Evolutionary conservation across 2,113 vertebrate genomes (phyloP).

Genomic region (Ochotona princeps): DNA sequence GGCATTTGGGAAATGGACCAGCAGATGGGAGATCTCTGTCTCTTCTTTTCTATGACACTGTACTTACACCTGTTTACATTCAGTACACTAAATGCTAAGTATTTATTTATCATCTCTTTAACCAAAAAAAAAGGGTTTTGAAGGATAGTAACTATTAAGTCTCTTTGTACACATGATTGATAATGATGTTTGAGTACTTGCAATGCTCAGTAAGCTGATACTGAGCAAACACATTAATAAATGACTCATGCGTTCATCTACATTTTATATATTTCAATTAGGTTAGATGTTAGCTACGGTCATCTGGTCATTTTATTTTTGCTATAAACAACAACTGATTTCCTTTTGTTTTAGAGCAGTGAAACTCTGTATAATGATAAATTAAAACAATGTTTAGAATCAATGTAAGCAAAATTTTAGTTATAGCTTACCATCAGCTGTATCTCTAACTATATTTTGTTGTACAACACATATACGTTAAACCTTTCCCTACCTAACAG

Average conservation of each 20-base stretch:
- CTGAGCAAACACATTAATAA: neutral
- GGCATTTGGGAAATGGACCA: too few relatives aligned
- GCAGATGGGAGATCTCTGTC: too few relatives aligned
- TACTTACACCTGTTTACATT: neutral
- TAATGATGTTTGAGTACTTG: slow-evolving; percentile 12
- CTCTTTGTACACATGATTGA: neutral
- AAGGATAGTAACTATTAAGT: neutral
- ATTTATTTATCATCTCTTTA: neutral
- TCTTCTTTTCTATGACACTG: neutral
- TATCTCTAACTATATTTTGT: slow-evolving; percentile 1
- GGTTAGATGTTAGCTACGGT: neutral
- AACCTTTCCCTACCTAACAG: neutral
- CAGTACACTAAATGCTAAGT: neutral
- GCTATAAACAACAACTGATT: slow-evolving; percentile 2
- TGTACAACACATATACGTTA: slow-evolving; percentile 19
- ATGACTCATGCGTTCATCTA: neutral
- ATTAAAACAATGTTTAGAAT: slow-evolving; percentile 13
- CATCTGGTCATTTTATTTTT: slow-evolving; percentile 24
- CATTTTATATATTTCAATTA: neutral
- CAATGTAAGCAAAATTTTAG: neutral
- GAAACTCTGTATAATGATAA: slow-evolving; percentile 47
- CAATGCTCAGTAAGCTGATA: neutral
- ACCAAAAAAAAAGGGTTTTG: slow-evolving; percentile 5
- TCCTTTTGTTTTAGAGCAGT: neutral
- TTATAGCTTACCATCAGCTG: neutral